Base-by-base conservation (phyloP, 1,140 invertebrate genomes). In the Nylanderia fulva region DNA sequence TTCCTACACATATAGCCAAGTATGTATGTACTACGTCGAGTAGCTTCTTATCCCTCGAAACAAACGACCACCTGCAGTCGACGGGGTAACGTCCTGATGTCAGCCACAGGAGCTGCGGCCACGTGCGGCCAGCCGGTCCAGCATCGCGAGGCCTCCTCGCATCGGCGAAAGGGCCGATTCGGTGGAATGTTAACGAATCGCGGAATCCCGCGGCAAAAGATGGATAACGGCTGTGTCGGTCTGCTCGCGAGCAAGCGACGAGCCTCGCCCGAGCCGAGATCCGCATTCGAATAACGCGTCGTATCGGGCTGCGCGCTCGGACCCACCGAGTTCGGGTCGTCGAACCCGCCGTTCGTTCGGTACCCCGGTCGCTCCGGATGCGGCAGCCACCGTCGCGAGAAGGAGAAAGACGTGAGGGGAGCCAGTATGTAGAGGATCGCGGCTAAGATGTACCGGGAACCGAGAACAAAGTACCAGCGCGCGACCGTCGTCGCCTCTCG, bases 101-200 rank as follows among this genome's bases (percentile, higher is more conserved):
- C 27, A 5, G 27, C 24, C 18, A 36, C 48, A 33, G 24, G 21
- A 85, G 60, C 54, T 33, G 60, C 56, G 71, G 56, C 52, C 77
- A 72, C 64, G 77, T 80, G 52, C 27, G 45, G 18, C 24, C 63
- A 21, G 21, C 21, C 48, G 27, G 71, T 0, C 56, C 58, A n/a
- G 33, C 84, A 64, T 58, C 79, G 85, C 66, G 66, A 18, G 18
- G 75, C 18, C 42, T 42, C 18, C 42, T 42, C 66, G 66, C 61
- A 36, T 69, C 42, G 27, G 45, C 71, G 48, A 84, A 84, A 85
- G 69, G 76, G 18, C 11, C 54, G 89, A 89, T 91, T 90, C 86
- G 84, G 84, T 89, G 87, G 87, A 91, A 91, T 91, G 87, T 91
- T 90, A 91, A 91, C 89, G 89, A 91, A 91, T 91, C 90, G 87